Evolutionary conservation across 2,797 vertebrate genomes (phyloP), one percentile per base, ranked within the genome.

Genomic region (Sternotherus odoratus): DNA sequence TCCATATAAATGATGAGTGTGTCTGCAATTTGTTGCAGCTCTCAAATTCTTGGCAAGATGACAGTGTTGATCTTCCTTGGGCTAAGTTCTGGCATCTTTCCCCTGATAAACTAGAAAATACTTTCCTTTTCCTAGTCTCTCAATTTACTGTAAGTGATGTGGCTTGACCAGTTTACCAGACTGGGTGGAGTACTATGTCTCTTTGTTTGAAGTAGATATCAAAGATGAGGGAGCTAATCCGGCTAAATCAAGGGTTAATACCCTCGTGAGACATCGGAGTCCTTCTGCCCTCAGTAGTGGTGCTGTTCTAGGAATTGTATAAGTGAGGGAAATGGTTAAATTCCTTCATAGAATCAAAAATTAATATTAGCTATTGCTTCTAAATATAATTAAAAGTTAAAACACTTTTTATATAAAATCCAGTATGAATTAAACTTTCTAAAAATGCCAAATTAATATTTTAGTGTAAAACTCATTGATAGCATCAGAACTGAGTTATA

Each of bases 71-170:
- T 66, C 19, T 66, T 77, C 54, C 19, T 26, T 2, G 46, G 0
- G 51, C 17, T 36, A 2, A 8, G 36, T 16, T 39, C 43, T 10
- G 79, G 51, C 33, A 2, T 77, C 69, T 72, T 66, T 6, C 43
- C n/a, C 12, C 21, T 12, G 2, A 33, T 6, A 2, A 24, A 5
- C 5, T 66, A 17, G 63, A 21, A 66, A 36, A 66, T 66, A 66
- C 17, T 10, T 4, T 1, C 12, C 12, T 23, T 46, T 26, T 6
- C 6, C 28, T 43, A 6, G 19, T 15, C 8, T 23, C 28, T 6
- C 82, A 1, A 74, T 4, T 3, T 2, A 49, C 21, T 12, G 30
- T 12, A 0, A 8, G 46, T 2, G 24, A 5, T 77, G 74, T 82
- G 49, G 85, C 13, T 7, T 1, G 83, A 77, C 39, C 39, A 2